Base-by-base conservation (phyloP, 2,113 vertebrate species). In the Theristicus caerulescens region DNA sequence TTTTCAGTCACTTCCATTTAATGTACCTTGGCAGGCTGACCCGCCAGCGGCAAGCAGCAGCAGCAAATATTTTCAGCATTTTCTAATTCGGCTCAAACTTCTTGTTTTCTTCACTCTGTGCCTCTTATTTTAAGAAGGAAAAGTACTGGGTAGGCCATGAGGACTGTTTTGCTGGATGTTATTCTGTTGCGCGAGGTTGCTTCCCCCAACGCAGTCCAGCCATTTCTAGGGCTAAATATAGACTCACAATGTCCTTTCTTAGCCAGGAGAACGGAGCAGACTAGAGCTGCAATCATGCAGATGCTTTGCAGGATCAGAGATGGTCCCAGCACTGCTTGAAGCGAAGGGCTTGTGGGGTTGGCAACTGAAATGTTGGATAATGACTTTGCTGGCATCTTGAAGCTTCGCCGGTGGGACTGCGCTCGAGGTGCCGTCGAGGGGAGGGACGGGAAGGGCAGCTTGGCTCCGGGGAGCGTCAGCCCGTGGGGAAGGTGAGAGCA, bases 391-490 rank as follows among this genome's bases (percentile, higher is more conserved):
- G 95, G 80, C 40, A 40, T 49, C 77, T 46, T 1, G 1, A 47
- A 42, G 67, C 55, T 47, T 3, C 79, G 87, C 42, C 0, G 0
- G 52, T 40, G 77, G 73, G 69, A 90, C 69, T 0, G 1, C 29
- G 81, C 55, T n/a, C 1, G 2, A 3, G 7, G 34, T 58, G 86
- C 58, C 3, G 10, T 22, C 0, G 5, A 70, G 46, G 69, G 77
- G 36, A 84, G 87, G 84, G 88, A 25, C 2, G 11, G 40, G 93
- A 40, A 47, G 66, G 85, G 44, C 64, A 38, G 44, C 67, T 9
- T 0, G 0, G 70, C 66, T 76, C 44, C 1, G 0, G 42, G 47
- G 82, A 86, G 15, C 3, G 14, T 34, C 80, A 44, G 40, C 64
- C 74, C 46, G 59, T 3, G 1, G 49, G 40, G 70, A 79, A 71